Base-by-base conservation (phyloP, 2,797 vertebrate species). In the Epinephelus malabaricus region DNA sequence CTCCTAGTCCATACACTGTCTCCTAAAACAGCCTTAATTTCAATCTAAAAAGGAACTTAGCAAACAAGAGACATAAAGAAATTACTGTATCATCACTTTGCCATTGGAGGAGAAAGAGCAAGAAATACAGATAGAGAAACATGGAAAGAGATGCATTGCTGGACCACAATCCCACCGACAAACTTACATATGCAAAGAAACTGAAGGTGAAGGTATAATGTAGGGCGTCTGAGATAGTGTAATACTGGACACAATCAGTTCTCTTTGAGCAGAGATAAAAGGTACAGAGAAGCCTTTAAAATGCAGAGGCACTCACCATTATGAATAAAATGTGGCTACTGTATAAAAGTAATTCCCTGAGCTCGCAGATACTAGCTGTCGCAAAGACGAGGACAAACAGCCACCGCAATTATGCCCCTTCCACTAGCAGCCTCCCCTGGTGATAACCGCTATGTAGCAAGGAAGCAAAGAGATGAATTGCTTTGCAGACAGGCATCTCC, bases 391-490 rank as follows among this genome's bases (percentile, higher is more conserved):
- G 68, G 69, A 82, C 84, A 88, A 89, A 91, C 89, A 88, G 75
- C 65, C 69, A 55, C 77, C 13, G 74, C 90, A 94, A 90, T 91
- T 92, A 87, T 85, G 76, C 67, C 78, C 78, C 86, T 82, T 84
- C 75, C 78, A 76, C 73, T 30, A 45, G 85, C 87, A 84, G 77
- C 84, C 84, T 81, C 82, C 89, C 82, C 82, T 82, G 85, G 85
- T 81, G 89, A 87, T 78, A 88, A 88, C 67, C 17, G 63, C 76
- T 55, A 66, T 78, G 69, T 74, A 74, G 76, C 78, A 17, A 54
- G 66, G 69, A 81, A 82, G 85, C 69, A 61, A 62, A 72, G 64
- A 86, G 73, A 88, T 79, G 74, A 83, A 91, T 88, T 82, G 89
- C 82, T 90, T 88, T 88, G 81, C 90, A 88, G 86, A 83, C 83